Percentiles rank a stretch among this genome's conserved stretches.
phyloP scores from a whole-genome alignment of 2,797 vertebrate genomes.

The Tympanoctomys barrerae region DNA sequence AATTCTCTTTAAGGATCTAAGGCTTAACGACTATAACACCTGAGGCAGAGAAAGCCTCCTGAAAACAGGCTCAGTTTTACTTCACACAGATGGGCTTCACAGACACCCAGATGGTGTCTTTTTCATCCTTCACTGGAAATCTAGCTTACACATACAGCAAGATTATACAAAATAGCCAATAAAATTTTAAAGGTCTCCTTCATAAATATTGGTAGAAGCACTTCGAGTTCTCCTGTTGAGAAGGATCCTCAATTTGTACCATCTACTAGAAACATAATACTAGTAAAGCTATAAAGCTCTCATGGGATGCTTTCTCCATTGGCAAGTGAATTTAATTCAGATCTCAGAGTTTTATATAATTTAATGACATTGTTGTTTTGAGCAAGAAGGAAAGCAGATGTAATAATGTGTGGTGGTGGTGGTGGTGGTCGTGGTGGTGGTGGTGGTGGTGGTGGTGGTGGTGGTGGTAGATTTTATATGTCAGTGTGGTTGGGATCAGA shows the following conservation, averaged over 20 bases:
- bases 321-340: neutral
- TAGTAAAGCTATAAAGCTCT: neutral
- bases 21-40: neutral
- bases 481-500: neutral
- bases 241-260: neutral
- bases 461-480: neutral
- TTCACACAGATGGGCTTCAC: conserved; percentile 16
- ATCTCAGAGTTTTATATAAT: neutral
- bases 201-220: neutral
- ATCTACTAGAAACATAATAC: neutral
- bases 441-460: too few relatives aligned
- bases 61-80: conserved; percentile 27
- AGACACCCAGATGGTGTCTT: neutral
- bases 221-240: neutral
- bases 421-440: too few relatives aligned
- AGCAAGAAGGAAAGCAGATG: neutral
- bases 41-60: conserved; percentile 14
- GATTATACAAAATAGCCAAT: neutral
- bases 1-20: neutral
- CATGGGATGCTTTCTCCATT: neutral
- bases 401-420: neutral
- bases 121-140: neutral
- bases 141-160: neutral
- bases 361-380: neutral
- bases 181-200: neutral